phyloP scores from a whole-genome alignment of 2,888 invertebrate species.

The Caenorhabditis sp. region DNA sequence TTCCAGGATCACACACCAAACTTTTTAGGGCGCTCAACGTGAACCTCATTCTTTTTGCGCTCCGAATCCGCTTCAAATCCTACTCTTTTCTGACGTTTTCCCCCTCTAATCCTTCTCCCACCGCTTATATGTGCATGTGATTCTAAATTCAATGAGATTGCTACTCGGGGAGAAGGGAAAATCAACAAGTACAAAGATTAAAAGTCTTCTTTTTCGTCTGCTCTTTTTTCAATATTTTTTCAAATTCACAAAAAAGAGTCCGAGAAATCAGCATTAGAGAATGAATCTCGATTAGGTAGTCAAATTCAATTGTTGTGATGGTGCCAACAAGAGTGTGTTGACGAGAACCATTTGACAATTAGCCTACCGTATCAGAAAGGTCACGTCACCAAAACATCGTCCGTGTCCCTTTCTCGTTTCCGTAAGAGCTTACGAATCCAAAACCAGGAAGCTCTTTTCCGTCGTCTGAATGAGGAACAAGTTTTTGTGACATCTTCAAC shows the following conservation, averaged over 20 bases:
- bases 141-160: conserved; percentile 23
- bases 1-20: conserved; percentile 18
- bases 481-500: not conserved
- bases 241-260: no score
- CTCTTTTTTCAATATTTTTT: no score
- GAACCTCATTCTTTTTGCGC: not conserved
- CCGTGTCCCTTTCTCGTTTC: no score
- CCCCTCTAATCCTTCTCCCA: not conserved
- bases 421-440: no score
- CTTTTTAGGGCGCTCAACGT: not conserved
- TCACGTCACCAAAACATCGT: no score
- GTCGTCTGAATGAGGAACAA: not conserved
- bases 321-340: no score
- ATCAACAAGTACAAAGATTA: conserved; percentile 38
- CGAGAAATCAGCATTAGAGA: no score
- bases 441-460: not conserved
- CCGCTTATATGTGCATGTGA: not conserved
- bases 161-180: not conserved
- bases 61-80: conserved; percentile 11
- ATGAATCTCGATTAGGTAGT: no score
- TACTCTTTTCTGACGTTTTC: conserved; percentile 2
- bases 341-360: no score
- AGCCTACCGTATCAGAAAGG: no score
- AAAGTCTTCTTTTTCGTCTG: no score
- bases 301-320: no score